phyloP scores from a whole-genome alignment of 2,888 invertebrate genomes.

The Homarus gammarus region DNA sequence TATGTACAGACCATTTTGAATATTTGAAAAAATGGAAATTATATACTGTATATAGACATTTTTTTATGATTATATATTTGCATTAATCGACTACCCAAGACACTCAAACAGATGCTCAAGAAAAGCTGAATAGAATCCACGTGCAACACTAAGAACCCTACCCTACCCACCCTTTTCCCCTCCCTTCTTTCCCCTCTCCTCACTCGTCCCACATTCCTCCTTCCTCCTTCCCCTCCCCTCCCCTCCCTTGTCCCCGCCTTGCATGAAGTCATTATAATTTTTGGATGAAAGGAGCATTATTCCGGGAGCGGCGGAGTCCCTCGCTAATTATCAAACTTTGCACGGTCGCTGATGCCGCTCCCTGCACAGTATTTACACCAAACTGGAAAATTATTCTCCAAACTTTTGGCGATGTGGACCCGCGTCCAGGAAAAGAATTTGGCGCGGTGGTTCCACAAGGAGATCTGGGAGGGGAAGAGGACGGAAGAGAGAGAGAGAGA shows the following conservation, averaged over 20 bases:
- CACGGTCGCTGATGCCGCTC: neutral
- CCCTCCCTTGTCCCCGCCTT: neutral
- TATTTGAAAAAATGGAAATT: too few relatives aligned
- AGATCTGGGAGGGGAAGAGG: neutral
- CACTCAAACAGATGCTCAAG: too few relatives aligned
- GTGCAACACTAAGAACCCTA: too few relatives aligned
- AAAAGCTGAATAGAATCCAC: too few relatives aligned
- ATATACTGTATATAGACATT: too few relatives aligned
- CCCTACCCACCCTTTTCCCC: too few relatives aligned
- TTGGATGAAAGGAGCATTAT: neutral
- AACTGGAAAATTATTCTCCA: neutral
- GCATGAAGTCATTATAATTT: neutral
- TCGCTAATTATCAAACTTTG: neutral
- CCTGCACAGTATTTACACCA: neutral
- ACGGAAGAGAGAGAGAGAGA: neutral
- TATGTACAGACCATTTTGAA: too few relatives aligned
- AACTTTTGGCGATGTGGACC: neutral
- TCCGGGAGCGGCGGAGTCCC: neutral
- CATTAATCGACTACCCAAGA: too few relatives aligned
- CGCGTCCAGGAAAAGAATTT: neutral
- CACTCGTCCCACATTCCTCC: neutral
- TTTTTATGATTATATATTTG: too few relatives aligned
- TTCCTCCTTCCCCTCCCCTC: neutral
- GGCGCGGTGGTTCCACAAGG: neutral
- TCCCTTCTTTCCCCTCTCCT: too few relatives aligned